A percentile compares a stretch with the other conserved stretches of the same genome.
These are phyloP conservation scores for Nibea coibor DNA, from an alignment of 2,113 vertebrate genomes.

Conservation along the genomic window DNA sequence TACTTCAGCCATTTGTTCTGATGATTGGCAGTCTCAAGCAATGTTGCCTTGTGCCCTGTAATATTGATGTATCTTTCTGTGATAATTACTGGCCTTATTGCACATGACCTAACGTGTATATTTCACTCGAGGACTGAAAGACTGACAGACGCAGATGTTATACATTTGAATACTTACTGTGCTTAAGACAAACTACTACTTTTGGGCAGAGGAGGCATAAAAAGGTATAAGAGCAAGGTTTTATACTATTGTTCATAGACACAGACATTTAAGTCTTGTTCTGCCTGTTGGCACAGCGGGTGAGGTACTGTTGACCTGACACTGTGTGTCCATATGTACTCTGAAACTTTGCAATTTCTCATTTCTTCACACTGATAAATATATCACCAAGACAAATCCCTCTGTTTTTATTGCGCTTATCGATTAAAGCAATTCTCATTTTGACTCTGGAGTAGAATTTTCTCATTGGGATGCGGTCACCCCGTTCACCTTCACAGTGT, in stretches of 20 bases:
- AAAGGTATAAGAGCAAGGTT: neutral
- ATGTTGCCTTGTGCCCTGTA: slow-evolving; percentile 22
- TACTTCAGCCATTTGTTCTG: slow-evolving; percentile 64
- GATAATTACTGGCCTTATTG: slow-evolving; percentile 22
- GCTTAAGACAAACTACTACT: slow-evolving; percentile 17
- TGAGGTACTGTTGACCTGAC: slow-evolving; percentile 16
- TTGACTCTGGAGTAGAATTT: slow-evolving; percentile 37
- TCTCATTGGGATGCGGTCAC: slow-evolving; percentile 25
- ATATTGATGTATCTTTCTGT: slow-evolving; percentile 51
- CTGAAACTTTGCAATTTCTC: neutral
- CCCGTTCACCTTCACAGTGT: slow-evolving; percentile 64
- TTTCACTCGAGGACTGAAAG: slow-evolving; percentile 45
- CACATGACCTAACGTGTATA: neutral
- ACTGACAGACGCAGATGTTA: slow-evolving; percentile 3
- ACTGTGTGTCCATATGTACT: neutral
- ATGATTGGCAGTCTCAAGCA: slow-evolving; percentile 49
- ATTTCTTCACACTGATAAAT: slow-evolving; percentile 11
- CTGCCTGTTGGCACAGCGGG: neutral
- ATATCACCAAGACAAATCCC: slow-evolving; percentile 16
- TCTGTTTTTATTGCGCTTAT: slow-evolving; percentile 34
- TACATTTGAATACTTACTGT: slow-evolving; percentile 17
- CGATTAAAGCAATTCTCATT: slow-evolving; percentile 49
- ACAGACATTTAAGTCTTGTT: neutral
- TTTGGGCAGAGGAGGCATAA: neutral
- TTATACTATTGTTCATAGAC: neutral